Conservation (phyloP, 53 echinoderm and acorn worm species). For the Actinopyga echinites region DNA sequence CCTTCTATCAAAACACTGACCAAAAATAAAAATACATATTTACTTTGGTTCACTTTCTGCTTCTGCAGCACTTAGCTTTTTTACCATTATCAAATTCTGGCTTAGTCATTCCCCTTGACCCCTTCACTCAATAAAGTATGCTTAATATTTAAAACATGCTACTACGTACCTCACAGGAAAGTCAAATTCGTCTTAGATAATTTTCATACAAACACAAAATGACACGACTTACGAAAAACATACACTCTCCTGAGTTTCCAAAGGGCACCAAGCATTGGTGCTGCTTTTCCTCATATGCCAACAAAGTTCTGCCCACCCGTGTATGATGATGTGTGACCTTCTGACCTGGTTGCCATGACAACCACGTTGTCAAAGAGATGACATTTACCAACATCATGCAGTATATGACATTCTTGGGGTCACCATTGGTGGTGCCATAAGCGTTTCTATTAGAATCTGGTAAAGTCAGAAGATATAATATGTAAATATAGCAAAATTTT, state of each 20-base stretch:
- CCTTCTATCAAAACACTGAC: too few relatives aligned
- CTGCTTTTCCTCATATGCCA: neutral
- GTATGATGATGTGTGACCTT: neutral
- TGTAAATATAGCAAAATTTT: too few relatives aligned
- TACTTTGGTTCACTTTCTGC: too few relatives aligned
- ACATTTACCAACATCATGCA: conserved; percentile 57
- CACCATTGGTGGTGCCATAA: neutral
- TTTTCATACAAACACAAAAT: too few relatives aligned
- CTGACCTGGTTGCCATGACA: conserved; percentile 65
- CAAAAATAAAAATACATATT: too few relatives aligned
- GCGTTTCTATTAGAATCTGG: neutral
- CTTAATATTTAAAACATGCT: too few relatives aligned
- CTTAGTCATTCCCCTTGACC: too few relatives aligned
- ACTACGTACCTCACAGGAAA: too few relatives aligned
- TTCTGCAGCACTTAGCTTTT: too few relatives aligned
- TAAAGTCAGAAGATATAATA: neutral
- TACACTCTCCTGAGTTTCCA: conserved; percentile 44
- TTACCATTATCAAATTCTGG: too few relatives aligned
- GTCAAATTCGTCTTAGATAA: too few relatives aligned
- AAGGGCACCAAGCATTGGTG: conserved; percentile 28
- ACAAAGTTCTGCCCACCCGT: conserved; percentile 41
- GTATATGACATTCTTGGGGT: conserved; percentile 65
- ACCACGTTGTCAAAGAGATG: conserved; percentile 45
- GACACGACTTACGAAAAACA: conserved; percentile 66
- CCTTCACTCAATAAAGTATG: too few relatives aligned